Base-by-base conservation (phyloP, 2,797 vertebrate species). In the Oreortyx pictus region DNA sequence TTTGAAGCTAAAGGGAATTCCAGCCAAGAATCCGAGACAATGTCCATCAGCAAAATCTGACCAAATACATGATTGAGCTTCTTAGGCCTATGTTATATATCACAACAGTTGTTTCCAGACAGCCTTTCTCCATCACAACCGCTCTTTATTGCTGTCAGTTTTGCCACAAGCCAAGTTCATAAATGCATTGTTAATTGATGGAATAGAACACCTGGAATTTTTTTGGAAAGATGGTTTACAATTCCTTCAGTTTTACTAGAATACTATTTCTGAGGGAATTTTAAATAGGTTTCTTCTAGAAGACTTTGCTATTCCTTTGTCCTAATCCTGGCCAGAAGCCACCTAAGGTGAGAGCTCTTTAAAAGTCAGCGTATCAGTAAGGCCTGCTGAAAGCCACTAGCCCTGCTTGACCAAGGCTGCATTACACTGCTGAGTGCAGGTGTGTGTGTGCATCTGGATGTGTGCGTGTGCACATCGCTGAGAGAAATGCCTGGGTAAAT, bases 131-230 rank as follows among this genome's bases (percentile, higher is more conserved):
- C 12, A 5, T 61, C 81, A 57, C 27, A 89, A 17, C 56, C 75
- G 25, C 29, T 61, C 37, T 66, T 86, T 89, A 89, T 86, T 84
- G 39, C 65, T 91, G 74, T 88, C 19, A 0, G 37, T 88, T 94
- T 93, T 88, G 47, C 72, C 20, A 8, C 73, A 86, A 96, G 7
- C 20, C 72, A 82, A 43, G 44, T 27, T 82, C 33, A 70, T 75
- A 92, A 90, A 90, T 84, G 61, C 37, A 54, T 84, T 92, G 92
- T 93, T 92, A 93, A 90, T 79, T 82, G 81, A 57, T 23, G 18
- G 84, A 89, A 91, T 82, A 65, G 71, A 84, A 91, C 67, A 64
- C 37, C 54, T 59, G 9, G 50, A 81, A 19, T 39, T 65, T 66
- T 20, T 1, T 6, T 3, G 3, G 20, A 5, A 7, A 24, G 46